Evolutionary conservation across 2,113 vertebrate genomes (phyloP), one percentile per base, ranked within the genome.

Genomic region (Oxyruncus cristatus): DNA sequence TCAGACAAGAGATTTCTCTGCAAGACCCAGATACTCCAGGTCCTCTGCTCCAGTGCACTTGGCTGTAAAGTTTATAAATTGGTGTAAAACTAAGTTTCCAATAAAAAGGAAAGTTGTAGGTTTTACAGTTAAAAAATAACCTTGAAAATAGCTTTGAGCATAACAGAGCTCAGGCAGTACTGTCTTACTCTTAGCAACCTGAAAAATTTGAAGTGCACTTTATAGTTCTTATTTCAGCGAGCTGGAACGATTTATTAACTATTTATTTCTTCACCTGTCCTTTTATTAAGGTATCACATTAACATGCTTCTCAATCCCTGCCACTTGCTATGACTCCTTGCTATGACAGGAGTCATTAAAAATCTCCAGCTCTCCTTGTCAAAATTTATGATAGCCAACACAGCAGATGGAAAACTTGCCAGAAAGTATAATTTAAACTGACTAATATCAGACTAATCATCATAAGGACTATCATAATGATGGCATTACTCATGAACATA

Each of bases 401-500:
- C 7, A 76, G 61, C 46, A 84, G 70, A 94, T 58, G 32, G 72
- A 93, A 95, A 85, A 79, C 32, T 76, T 93, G 66, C 66, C 67
- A 88, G 65, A 63, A 84, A 93, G 33, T 41, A 6, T 65, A 74
- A 94, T 76, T 91, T 91, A 85, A 85, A 89, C 72, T 92, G 88
- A 78, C 92, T 94, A 89, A 72, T 47, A 83, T 27, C 61, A 87
- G 83, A 89, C 14, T 79, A 84, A 95, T 77, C 62, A 75, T 82
- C 49, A 53, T 49, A 88, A 94, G 67, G 44, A 68, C 68, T 61
- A 77, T 37, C 32, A 49, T 23, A 79, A 89, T 30, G n/a, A 94
- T 86, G 46, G 47, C 68, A 85, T 82, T 93, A 92, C 74, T 96
- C 88, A 91, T 42, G 19, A 89, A 85, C 11, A 10, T 66, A 88